These are phyloP conservation scores for silkworm (Bombyx mori) DNA, from an alignment of 1,140 invertebrate genomes.

Conservation along the genomic window ASM3026992v2 NC_085121.1:6420501-6421000, in stretches of 20 bases:
- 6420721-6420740: conserved; percentile 41
- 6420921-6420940: too few species aligned
- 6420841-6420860: too few species aligned
- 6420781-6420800: conserved; percentile 23
- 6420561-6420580: too few species aligned
- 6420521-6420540: too few species aligned
- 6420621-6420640: conserved; percentile 85
- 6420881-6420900: too few species aligned
- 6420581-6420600: conserved; percentile 40
- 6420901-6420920: too few species aligned
- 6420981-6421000: too few species aligned
- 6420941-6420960: too few species aligned
- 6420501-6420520: too few species aligned
- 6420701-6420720: conserved; percentile 63
- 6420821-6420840: background rate
- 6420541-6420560: too few species aligned
- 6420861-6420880: too few species aligned
- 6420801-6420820: conserved; percentile 7
- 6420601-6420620: conserved; percentile 81
- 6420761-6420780: conserved; percentile 39
- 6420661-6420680: conserved; percentile 84
- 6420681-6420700: conserved; percentile 81
- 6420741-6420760: conserved; percentile 28
- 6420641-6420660: conserved; percentile 80
- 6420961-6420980: too few species aligned